These are phyloP conservation scores for Vesta saturnalis DNA, from an alignment of 2,888 invertebrate species.

Conservation along the genomic window DNA sequence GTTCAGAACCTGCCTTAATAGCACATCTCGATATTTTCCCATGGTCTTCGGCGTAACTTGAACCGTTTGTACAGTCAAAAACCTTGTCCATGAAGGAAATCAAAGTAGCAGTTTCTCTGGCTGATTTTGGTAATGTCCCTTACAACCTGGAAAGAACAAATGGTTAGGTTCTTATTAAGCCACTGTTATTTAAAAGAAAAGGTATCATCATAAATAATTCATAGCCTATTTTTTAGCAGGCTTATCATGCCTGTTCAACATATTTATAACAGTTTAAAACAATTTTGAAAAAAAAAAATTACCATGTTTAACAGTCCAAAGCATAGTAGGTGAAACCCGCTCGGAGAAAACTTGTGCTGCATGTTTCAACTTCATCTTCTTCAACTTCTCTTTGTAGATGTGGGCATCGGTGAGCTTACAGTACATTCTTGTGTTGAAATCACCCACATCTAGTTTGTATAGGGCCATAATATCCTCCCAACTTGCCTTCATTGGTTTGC, in stretches of 20 bases:
- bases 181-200: too few species aligned
- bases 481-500: too few species aligned
- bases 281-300: too few species aligned
- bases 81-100: constrained; percentile 33
- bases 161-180: too few species aligned
- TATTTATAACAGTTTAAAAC: too few species aligned
- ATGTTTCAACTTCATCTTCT: constrained; percentile 31
- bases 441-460: constrained; percentile 2
- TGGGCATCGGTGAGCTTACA: constrained; percentile 26
- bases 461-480: constrained; percentile 23
- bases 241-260: too few species aligned
- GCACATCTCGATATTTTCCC: constrained; percentile 15
- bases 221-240: too few species aligned
- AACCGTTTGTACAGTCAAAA: constrained; percentile 36
- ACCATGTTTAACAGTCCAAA: too few species aligned
- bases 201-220: too few species aligned
- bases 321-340: too few species aligned
- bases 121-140: too few species aligned
- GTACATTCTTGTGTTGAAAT: neutral
- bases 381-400: constrained; percentile 26
- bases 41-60: neutral
- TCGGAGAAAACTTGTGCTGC: constrained; percentile 31
- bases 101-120: constrained; percentile 32
- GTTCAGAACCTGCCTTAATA: neutral
- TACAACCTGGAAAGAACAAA: too few species aligned